phyloP scores from a whole-genome alignment of 2,888 invertebrate species.

The Papilio demoleus region DNA sequence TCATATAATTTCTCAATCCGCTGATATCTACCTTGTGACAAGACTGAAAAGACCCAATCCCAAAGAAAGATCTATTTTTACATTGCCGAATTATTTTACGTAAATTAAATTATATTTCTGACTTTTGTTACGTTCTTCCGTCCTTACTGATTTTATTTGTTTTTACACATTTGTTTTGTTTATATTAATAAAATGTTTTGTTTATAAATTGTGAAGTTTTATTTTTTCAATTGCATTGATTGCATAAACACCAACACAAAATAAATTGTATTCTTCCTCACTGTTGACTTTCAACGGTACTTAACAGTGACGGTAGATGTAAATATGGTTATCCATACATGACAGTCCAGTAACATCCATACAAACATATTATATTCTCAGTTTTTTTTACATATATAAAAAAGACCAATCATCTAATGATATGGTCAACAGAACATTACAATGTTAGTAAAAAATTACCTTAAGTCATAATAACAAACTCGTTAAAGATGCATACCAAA shows the following conservation, averaged over 20 bases:
- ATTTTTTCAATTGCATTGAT: background rate
- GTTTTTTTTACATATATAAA: too few species aligned
- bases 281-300: background rate
- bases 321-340: too few species aligned
- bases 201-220: background rate
- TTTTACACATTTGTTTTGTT: slow-evolving; percentile 8
- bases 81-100: background rate
- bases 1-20: too few species aligned
- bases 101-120: background rate
- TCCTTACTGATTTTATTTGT: background rate
- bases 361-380: too few species aligned
- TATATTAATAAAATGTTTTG: background rate
- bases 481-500: too few species aligned
- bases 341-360: too few species aligned
- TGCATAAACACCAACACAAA: background rate
- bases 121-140: background rate
- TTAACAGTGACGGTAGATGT: too few species aligned
- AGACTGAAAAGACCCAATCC: background rate
- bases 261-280: background rate
- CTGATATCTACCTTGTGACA: background rate
- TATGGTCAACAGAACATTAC: too few species aligned
- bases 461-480: too few species aligned
- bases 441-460: too few species aligned
- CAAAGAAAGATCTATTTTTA: background rate
- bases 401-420: too few species aligned